phyloP scores from a whole-genome alignment of 2,888 invertebrate genomes.

The Sinohyriopsis cumingii region DNA sequence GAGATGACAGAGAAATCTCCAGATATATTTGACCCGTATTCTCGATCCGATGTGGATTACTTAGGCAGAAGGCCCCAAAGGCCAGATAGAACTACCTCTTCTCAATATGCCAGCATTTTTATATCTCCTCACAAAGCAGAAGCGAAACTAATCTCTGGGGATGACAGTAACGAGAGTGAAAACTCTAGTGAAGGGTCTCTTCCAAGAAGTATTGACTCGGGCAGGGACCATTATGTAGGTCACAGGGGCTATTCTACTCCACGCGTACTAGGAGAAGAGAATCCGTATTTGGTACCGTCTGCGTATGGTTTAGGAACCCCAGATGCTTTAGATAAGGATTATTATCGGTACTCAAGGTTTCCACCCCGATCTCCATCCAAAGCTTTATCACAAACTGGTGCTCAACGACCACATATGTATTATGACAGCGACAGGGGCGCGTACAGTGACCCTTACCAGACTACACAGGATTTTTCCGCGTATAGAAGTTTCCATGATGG shows the following conservation, averaged over 20 bases:
- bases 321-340: too few relatives aligned
- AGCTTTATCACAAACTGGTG: slow-evolving; percentile 25
- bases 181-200: slow-evolving; percentile 63
- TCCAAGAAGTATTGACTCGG: slow-evolving; percentile 59
- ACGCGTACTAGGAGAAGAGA: too few relatives aligned
- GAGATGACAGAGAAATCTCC: slow-evolving; percentile 67
- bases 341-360: too few relatives aligned
- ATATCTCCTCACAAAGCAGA: slow-evolving; percentile 64
- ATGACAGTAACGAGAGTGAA: slow-evolving; percentile 57
- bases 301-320: too few relatives aligned
- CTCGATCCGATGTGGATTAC: slow-evolving; percentile 43
- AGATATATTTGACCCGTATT: slow-evolving; percentile 56
- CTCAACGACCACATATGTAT: slow-evolving; percentile 16
- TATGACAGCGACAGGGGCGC: slow-evolving; percentile 36
- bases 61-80: slow-evolving; percentile 43
- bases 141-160: slow-evolving; percentile 59
- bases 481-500: slow-evolving; percentile 43
- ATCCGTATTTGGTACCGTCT: too few relatives aligned
- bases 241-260: slow-evolving; percentile 41
- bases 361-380: slow-evolving; percentile 39
- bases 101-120: slow-evolving; percentile 65
- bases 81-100: slow-evolving; percentile 46
- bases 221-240: slow-evolving; percentile 51
- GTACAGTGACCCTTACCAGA: slow-evolving; percentile 37
- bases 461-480: slow-evolving; percentile 39